phyloP scores from a whole-genome alignment of 30 jellyfish, hydroid and myxozoan species.

The Catostylus mosaicus region DNA sequence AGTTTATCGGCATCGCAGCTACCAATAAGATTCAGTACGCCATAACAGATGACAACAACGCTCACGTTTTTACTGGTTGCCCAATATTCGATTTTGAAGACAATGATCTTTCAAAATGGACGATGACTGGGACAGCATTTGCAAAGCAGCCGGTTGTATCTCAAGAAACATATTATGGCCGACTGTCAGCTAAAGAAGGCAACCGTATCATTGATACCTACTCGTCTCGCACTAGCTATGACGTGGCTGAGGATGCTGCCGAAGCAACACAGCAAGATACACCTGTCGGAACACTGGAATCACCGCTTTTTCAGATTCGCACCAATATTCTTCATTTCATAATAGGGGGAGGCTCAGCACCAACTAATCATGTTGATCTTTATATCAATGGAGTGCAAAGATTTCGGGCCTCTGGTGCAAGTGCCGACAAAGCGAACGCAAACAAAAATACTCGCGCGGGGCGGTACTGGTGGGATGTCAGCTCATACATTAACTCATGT shows the following conservation, averaged over 20 bases:
- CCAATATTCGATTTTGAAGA: conserved; percentile 67
- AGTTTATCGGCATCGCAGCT: conserved; percentile 18
- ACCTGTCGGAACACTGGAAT: conserved; percentile 55
- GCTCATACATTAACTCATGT: conserved; percentile 21
- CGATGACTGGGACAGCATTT: conserved; percentile 56
- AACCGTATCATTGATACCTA: conserved; percentile 45
- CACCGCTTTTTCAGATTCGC: conserved; percentile 59
- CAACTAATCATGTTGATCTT: conserved; percentile 28
- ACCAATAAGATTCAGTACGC: conserved; percentile 10
- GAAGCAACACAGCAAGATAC: conserved; percentile 19
- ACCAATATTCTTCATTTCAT: conserved; percentile 35
- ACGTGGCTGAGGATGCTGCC: conserved; percentile 9
- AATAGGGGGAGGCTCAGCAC: conserved; percentile 55
- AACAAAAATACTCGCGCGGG: conserved; percentile 13
- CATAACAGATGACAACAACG: conserved; percentile 4
- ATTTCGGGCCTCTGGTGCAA: conserved; percentile 23
- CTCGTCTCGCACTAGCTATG: conserved; percentile 17
- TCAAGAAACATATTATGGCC: neutral
- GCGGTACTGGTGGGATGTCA: conserved; percentile 59
- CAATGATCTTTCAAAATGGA: conserved; percentile 38
- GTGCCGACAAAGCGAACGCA: neutral
- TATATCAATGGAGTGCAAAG: conserved; percentile 18
- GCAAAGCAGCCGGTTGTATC: conserved; percentile 40
- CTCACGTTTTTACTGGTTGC: conserved; percentile 46
- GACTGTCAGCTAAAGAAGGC: conserved; percentile 44